A percentile compares a stretch with the other conserved stretches of the same genome.
Evolutionary conservation across 2,888 invertebrate genomes (phyloP).

Genomic region (Caenorhabditis panamensis): DNA sequence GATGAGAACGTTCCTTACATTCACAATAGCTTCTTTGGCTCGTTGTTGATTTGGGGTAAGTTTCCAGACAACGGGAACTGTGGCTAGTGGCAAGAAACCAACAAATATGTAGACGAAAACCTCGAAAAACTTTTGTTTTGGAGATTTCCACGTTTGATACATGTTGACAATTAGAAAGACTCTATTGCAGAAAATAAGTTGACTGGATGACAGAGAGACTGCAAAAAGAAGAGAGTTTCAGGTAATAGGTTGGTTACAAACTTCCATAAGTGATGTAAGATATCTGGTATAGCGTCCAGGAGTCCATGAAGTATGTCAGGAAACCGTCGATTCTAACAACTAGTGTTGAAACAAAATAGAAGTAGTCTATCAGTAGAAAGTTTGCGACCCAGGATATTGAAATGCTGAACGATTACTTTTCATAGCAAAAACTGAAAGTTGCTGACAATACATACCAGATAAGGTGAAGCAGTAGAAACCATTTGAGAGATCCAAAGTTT

Average conservation of each 20-base stretch:
- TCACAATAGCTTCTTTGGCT: neutral
- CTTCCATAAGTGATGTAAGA: slow-evolving; percentile 35
- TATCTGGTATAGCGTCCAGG: slow-evolving; percentile 10
- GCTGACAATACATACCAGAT: too few relatives aligned
- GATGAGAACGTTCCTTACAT: neutral
- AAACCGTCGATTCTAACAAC: slow-evolving; percentile 32
- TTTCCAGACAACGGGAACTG: slow-evolving; percentile 12
- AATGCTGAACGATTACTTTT: neutral
- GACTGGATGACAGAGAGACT: slow-evolving; percentile 37
- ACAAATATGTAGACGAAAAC: slow-evolving; percentile 9
- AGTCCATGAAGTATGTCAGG: slow-evolving; percentile 14
- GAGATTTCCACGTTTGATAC: slow-evolving; percentile 14
- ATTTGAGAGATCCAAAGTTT: neutral
- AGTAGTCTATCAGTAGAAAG: slow-evolving; percentile 31
- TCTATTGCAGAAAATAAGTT: slow-evolving; percentile 32
- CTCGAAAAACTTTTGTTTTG: slow-evolving; percentile 2
- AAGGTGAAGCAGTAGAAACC: neutral
- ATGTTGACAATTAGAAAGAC: slow-evolving; percentile 41
- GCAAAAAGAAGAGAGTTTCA: neutral
- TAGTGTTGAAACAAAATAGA: slow-evolving; percentile 20
- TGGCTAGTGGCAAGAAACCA: slow-evolving; percentile 20
- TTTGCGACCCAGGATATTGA: slow-evolving; percentile 30
- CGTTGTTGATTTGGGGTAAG: slow-evolving; percentile 20
- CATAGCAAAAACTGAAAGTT: too few relatives aligned
- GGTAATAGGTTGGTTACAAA: neutral